Conservation (phyloP, 2,888 invertebrate genomes). For the Xestia rhomboidea region DNA sequence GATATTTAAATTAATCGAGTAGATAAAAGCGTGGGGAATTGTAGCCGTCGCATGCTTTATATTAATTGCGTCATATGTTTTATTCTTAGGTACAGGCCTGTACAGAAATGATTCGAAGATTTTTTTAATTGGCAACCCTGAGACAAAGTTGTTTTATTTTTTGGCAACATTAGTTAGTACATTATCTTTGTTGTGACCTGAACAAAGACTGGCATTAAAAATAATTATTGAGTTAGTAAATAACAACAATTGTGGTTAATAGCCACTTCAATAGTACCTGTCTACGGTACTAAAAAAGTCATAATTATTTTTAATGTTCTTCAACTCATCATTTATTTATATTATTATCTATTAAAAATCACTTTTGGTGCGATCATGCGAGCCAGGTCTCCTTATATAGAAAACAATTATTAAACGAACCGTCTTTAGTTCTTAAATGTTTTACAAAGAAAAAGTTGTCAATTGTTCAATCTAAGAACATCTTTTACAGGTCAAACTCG, state of each 20-base stretch:
- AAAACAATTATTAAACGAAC: background rate
- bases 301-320: slow-evolving; percentile 4
- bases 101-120: slow-evolving; percentile 25
- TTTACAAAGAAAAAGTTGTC: background rate
- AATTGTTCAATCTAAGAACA: background rate
- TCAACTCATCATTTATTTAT: slow-evolving; percentile 19
- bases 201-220: slow-evolving; percentile 16
- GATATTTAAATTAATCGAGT: slow-evolving; percentile 72
- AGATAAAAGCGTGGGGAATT: slow-evolving; percentile 67
- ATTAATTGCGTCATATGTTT: slow-evolving; percentile 61
- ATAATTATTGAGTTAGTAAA: slow-evolving; percentile 13
- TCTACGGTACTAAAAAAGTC: slow-evolving; percentile 1
- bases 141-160: background rate
- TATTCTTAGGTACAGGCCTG: slow-evolving; percentile 48
- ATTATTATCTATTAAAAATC: slow-evolving; percentile 1
- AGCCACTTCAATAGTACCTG: background rate
- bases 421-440: background rate
- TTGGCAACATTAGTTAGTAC: background rate
- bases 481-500: background rate
- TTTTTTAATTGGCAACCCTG: slow-evolving; percentile 12
- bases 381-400: background rate
- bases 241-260: slow-evolving; percentile 23
- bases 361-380: background rate
- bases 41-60: slow-evolving; percentile 59
- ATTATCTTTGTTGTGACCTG: background rate